Conservation (phyloP, 2,797 vertebrate species). For the Poecilia gillii region DNA sequence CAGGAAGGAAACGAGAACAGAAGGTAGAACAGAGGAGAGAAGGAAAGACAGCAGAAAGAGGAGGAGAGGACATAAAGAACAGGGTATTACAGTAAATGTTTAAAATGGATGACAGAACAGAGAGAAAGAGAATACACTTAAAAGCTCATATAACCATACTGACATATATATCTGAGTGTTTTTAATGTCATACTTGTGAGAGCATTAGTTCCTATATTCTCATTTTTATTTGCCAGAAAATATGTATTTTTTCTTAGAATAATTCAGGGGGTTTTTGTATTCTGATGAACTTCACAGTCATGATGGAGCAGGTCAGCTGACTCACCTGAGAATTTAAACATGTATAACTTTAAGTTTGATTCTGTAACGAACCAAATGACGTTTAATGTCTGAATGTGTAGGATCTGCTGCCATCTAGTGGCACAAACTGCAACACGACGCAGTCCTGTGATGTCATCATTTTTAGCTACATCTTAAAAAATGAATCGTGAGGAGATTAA, state of each 20-base stretch:
- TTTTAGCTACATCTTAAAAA: background rate
- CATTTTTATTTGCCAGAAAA: background rate
- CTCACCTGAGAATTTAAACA: background rate
- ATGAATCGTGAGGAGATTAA: no score
- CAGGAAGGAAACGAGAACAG: background rate
- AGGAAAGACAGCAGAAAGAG: background rate
- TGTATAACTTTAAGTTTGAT: background rate
- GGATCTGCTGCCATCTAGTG: background rate
- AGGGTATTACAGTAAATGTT: background rate
- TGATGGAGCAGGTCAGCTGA: background rate
- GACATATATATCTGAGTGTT: background rate
- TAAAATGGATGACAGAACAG: background rate
- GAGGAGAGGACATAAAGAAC: background rate
- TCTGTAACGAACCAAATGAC: background rate
- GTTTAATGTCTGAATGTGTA: background rate
- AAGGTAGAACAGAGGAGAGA: slow-evolving; percentile 1
- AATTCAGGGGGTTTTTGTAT: background rate
- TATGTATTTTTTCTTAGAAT: background rate
- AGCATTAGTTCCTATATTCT: background rate
- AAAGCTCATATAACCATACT: background rate
- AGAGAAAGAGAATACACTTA: background rate
- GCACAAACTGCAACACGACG: background rate
- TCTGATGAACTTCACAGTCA: background rate
- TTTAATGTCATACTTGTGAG: background rate
- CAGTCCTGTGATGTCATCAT: background rate